phyloP scores from a whole-genome alignment of 2,113 vertebrate genomes.

The Crotalus viridis region DNA sequence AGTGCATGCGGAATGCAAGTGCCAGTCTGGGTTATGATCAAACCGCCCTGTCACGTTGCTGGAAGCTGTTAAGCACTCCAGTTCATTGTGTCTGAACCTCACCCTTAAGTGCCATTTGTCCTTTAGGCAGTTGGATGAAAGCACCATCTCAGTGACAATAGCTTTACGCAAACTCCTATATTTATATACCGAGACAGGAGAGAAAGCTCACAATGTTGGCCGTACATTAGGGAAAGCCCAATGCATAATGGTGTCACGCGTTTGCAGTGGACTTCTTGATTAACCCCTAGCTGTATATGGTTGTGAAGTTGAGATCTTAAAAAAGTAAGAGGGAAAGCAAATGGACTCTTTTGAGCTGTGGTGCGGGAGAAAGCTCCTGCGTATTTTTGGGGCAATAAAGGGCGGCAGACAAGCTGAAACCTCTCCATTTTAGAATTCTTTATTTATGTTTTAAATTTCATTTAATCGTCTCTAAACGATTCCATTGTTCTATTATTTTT shows the following conservation, averaged over 20 bases:
- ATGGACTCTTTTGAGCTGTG: too few relatives aligned
- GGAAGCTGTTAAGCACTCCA: conserved; percentile 58
- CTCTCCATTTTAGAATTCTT: too few relatives aligned
- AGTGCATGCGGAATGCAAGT: conserved; percentile 61
- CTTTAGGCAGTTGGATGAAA: conserved; percentile 39
- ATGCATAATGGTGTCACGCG: neutral
- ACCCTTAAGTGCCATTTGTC: conserved; percentile 32
- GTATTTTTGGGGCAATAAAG: too few relatives aligned
- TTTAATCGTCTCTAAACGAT: neutral
- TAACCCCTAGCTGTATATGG: neutral
- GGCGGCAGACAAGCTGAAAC: neutral
- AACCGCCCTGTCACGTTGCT: conserved; percentile 58
- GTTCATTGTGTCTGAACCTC: conserved; percentile 60
- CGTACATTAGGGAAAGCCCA: neutral
- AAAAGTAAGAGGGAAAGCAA: too few relatives aligned
- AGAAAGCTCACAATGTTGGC: neutral
- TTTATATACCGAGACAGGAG: neutral
- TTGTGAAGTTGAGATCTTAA: too few relatives aligned
- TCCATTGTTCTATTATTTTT: neutral
- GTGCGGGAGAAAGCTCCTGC: too few relatives aligned
- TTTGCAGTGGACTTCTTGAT: neutral
- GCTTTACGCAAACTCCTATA: neutral
- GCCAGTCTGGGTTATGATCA: conserved; percentile 62
- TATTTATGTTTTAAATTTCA: too few relatives aligned
- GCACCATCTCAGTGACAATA: neutral